A percentile compares a stretch with the other conserved stretches of the same genome.
Conservation (phyloP, 1,140 invertebrate species). For the Homalodisca vitripennis region DNA sequence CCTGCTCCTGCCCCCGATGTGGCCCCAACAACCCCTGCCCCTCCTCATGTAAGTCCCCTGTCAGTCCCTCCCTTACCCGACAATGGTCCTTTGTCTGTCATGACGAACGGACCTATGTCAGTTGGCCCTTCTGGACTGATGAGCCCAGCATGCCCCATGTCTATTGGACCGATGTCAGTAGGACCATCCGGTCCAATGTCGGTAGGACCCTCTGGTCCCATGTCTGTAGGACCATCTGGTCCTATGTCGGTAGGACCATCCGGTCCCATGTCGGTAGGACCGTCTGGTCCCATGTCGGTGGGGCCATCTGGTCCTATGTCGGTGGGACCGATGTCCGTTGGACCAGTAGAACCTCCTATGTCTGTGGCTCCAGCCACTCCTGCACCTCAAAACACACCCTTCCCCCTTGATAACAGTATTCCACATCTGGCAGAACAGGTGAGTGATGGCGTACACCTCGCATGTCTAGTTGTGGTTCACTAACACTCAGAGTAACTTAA, state of each 20-base stretch:
- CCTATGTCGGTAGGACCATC: neutral
- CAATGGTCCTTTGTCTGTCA: slow-evolving; percentile 24
- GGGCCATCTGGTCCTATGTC: slow-evolving; percentile 23
- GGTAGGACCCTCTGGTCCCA: slow-evolving; percentile 2
- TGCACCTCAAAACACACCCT: slow-evolving; percentile 24
- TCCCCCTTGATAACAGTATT: slow-evolving; percentile 6
- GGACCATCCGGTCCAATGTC: neutral
- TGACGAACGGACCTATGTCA: slow-evolving; percentile 25
- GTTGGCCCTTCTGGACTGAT: slow-evolving; percentile 12
- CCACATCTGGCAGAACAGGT: slow-evolving; percentile 22
- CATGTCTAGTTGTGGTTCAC: too few species aligned
- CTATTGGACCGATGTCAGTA: slow-evolving; percentile 31
- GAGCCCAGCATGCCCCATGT: slow-evolving; percentile 31
- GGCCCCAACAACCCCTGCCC: slow-evolving; percentile 35
- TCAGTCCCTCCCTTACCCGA: slow-evolving; percentile 34
- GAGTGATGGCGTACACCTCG: too few species aligned
- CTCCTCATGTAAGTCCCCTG: slow-evolving; percentile 26
- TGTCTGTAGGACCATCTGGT: neutral
- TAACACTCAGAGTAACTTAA: too few species aligned
- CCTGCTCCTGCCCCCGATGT: slow-evolving; percentile 9
- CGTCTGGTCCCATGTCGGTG: slow-evolving; percentile 33
- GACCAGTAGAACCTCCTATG: slow-evolving; percentile 10
- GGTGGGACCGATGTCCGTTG: slow-evolving; percentile 28
- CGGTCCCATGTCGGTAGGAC: neutral
- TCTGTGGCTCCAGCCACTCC: slow-evolving; percentile 13